These are phyloP conservation scores for Rhagoletis pomonella DNA, from an alignment of 1,140 invertebrate species.

Conservation along the genomic window DNA sequence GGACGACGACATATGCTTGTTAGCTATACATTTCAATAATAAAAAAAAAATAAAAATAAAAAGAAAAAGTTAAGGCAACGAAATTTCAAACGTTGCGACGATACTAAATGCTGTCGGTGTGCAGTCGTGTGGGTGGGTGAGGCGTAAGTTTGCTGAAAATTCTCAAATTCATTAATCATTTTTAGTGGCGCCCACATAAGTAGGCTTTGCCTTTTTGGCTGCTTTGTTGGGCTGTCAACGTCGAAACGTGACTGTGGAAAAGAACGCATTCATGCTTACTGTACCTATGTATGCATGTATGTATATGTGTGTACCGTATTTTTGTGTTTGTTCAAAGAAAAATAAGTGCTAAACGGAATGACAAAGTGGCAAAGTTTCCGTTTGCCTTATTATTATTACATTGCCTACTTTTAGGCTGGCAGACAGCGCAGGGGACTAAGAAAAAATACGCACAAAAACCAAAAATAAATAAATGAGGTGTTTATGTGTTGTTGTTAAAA, in stretches of 20 bases:
- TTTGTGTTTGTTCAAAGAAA: slow-evolving; percentile 28
- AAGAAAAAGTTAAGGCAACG: neutral
- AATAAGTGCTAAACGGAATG: slow-evolving; percentile 58
- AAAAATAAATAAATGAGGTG: slow-evolving; percentile 57
- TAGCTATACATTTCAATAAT: neutral
- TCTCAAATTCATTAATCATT: slow-evolving; percentile 70
- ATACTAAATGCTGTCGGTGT: neutral
- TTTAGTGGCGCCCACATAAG: slow-evolving; percentile 70
- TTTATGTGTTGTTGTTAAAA: slow-evolving; percentile 67
- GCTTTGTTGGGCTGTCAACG: slow-evolving; percentile 34
- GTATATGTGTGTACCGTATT: neutral
- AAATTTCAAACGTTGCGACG: neutral
- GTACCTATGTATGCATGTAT: no score
- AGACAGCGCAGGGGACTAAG: neutral
- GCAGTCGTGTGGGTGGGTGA: neutral
- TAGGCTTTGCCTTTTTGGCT: slow-evolving; percentile 63
- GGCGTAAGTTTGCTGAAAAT: slow-evolving; percentile 45
- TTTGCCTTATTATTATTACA: slow-evolving; percentile 55
- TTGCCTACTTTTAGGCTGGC: slow-evolving; percentile 59
- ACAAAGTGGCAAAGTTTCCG: slow-evolving; percentile 70
- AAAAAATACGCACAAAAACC: neutral
- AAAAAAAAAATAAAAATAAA: neutral
- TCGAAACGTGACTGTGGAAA: slow-evolving; percentile 2
- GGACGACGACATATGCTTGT: slow-evolving; percentile 29
- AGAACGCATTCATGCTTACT: neutral